A percentile compares a stretch with the other conserved stretches of the same genome.
Evolutionary conservation across 2,113 vertebrate species (phyloP).

Genomic region (Caretta caretta): DNA sequence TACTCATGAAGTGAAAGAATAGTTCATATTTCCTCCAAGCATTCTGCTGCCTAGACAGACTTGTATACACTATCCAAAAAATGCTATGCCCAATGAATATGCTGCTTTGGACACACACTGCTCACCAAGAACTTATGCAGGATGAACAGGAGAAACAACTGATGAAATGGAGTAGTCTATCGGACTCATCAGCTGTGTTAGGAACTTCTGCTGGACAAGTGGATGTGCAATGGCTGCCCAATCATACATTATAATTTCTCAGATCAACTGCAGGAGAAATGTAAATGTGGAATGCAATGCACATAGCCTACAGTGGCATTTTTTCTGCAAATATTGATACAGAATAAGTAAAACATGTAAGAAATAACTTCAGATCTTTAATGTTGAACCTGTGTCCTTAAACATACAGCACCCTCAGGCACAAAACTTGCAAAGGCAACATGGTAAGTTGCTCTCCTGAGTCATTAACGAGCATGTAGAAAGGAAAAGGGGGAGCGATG

Average conservation of each 20-base stretch:
- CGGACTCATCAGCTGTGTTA: background rate
- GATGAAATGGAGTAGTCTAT: background rate
- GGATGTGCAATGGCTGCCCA: background rate
- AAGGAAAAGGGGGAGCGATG: too few species aligned
- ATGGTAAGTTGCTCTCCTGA: conserved; percentile 5
- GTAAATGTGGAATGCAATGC: background rate
- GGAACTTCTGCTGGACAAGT: background rate
- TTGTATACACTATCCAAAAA: too few species aligned
- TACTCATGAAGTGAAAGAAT: background rate
- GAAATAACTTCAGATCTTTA: conserved; percentile 56
- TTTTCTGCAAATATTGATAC: conserved; percentile 44
- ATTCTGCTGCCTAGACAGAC: rapidly evolving
- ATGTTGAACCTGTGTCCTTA: conserved; percentile 24
- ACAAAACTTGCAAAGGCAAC: background rate
- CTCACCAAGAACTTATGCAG: background rate
- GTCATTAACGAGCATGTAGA: background rate
- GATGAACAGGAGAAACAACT: background rate
- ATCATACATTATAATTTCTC: background rate
- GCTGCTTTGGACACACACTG: background rate
- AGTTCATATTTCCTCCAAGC: background rate
- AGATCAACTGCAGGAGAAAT: background rate
- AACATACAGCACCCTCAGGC: background rate
- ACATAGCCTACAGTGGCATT: background rate
- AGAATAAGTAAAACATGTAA: conserved; percentile 57
- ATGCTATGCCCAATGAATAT: too few species aligned